Base-by-base conservation (phyloP, 2,888 invertebrate genomes). In the Carabus problematicus region DNA sequence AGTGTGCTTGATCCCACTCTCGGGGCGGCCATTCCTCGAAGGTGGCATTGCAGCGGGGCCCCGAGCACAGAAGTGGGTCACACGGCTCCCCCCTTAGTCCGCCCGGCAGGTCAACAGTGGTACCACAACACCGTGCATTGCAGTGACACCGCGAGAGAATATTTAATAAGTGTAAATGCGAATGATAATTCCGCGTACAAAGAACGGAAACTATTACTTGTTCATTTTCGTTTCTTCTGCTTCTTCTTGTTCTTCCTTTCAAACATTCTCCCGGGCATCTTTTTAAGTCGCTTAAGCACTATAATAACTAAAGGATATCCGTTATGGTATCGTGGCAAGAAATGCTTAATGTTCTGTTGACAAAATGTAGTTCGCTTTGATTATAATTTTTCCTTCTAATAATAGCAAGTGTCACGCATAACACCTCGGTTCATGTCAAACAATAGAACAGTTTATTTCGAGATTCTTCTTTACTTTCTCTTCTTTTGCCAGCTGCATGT, bases 91-190 rank as follows among this genome's bases (percentile, higher is more conserved):
- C 52, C 16, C 8, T 52, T 1, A 14, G 9, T 16, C 52, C 52
- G 8, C 9, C n/a, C 52, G 52, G 14, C 52, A 52, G 19, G 19
- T 12, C 16, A 52, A 18, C 19, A 52, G 29, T 29, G 29, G 29
- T 3, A 29, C 2, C 29, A n/a, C 29, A 29, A 39, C 55, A n/a
- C 18, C 18, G 61, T 19, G 11, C 18, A 19, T 39, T 45, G 19
- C 18, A 19, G 45, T 45, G 45, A 43, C 45, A 41, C 49, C 41
- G 55, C 54, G 43, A 64, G 64, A 55, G 43, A 64, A 54, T 55
- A 54, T 42, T 64, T 64, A 64, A 64, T 64, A 64, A 64, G 55
- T 55, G 55, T 55, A 64, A 64, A 64, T 40, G 41, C 42, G 18
- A 45, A 45, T 60, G 60, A 45, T 60, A 45, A 47, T 60, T 18